Percentiles rank a stretch among this genome's conserved stretches.
Conservation (phyloP, 2,888 invertebrate species). For the Cataglyphis rosenhaueri region DNA sequence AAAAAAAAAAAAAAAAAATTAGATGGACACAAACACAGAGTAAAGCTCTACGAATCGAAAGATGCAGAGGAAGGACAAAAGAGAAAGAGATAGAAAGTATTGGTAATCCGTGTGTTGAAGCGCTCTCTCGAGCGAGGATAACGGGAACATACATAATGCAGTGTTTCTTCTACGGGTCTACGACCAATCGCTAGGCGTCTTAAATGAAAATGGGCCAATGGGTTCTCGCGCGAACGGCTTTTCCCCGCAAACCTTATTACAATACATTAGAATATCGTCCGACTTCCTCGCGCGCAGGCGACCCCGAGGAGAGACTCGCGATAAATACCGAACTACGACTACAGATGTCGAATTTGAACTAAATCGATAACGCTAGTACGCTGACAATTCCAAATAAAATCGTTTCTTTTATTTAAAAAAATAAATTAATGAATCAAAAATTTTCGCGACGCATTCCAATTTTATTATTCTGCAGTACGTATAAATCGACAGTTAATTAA, state of each 20-base stretch:
- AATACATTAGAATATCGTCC: conserved; percentile 78
- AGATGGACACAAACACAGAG: neutral
- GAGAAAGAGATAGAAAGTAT: conserved; percentile 59
- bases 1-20: neutral
- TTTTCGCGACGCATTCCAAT: neutral
- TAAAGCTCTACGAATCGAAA: conserved; percentile 24
- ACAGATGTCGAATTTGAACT: conserved; percentile 34
- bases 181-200: conserved; percentile 76
- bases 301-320: conserved; percentile 21
- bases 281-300: conserved; percentile 45
- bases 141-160: conserved; percentile 81
- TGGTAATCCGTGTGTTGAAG: conserved; percentile 78
- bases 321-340: conserved; percentile 39
- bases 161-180: conserved; percentile 76
- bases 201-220: conserved; percentile 78
- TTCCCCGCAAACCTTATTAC: conserved; percentile 73
- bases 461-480: neutral
- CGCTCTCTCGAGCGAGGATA: conserved; percentile 76
- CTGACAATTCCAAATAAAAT: neutral
- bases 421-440: neutral
- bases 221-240: conserved; percentile 69
- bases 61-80: conserved; percentile 14
- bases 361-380: conserved; percentile 21
- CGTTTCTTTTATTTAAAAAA: neutral
- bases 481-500: conserved; percentile 3